These are phyloP conservation scores for Pitta sordida DNA, from an alignment of 2,113 vertebrate species.

Conservation along the genomic window DNA sequence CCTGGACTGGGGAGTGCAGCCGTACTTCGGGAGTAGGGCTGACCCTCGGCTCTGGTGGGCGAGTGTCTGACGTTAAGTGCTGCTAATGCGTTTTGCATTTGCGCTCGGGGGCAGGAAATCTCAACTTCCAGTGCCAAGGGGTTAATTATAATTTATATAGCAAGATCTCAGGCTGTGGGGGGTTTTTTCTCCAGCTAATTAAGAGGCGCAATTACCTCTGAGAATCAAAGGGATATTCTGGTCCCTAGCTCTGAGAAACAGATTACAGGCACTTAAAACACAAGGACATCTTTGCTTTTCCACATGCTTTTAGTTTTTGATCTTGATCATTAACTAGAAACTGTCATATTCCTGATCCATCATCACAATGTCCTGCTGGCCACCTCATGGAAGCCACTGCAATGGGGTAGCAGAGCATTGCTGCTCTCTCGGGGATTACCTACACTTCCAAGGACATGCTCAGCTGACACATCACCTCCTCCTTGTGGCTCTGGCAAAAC, in stretches of 20 bases:
- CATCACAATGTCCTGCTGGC: not conserved
- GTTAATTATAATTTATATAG: slow-evolving; percentile 66
- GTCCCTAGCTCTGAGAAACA: slow-evolving; percentile 8
- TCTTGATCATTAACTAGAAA: not conserved
- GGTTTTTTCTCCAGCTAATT: slow-evolving; percentile 36
- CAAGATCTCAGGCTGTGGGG: not conserved
- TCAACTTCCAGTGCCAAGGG: slow-evolving; percentile 60
- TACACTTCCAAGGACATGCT: not conserved
- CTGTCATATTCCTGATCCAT: not conserved
- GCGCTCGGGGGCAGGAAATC: slow-evolving; percentile 59
- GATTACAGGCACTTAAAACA: not conserved
- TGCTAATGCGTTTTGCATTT: slow-evolving; percentile 56
- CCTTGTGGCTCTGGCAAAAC: not conserved
- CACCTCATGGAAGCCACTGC: not conserved
- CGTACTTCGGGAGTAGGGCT: not conserved
- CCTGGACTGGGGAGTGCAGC: not conserved
- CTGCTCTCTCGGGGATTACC: not conserved
- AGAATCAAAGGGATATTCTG: slow-evolving; percentile 51
- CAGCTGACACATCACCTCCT: not conserved
- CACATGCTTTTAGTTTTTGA: not conserved
- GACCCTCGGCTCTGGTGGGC: not conserved
- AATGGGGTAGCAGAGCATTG: not conserved
- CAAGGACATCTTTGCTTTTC: not conserved
- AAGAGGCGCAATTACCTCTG: slow-evolving; percentile 49
- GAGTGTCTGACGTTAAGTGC: slow-evolving; percentile 22